Evolutionary conservation across 2,113 vertebrate species (phyloP).

Genomic region (Phrynosoma blainvillii): DNA sequence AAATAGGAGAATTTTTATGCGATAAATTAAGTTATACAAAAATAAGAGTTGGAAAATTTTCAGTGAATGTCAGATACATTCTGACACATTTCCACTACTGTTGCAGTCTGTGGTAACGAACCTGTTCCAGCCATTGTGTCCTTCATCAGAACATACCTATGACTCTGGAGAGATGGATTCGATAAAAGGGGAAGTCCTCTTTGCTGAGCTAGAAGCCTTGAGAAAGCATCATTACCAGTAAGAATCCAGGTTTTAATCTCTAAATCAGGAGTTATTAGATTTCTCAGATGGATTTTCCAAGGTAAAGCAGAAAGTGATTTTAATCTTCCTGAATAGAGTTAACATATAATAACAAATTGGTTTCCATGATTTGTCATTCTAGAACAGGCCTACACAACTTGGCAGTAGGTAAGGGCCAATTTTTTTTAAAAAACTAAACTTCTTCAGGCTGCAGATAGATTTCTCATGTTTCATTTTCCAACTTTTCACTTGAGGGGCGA

Average conservation of each 20-base stretch:
- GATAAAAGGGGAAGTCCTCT: constrained; percentile 65
- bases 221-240: constrained; percentile 79
- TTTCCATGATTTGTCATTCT: neutral
- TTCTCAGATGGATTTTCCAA: neutral
- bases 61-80: neutral
- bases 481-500: no score
- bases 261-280: neutral
- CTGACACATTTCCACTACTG: constrained; percentile 20
- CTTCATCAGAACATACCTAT: constrained; percentile 65
- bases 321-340: neutral
- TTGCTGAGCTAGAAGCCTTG: constrained; percentile 72
- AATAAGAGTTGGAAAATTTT: neutral
- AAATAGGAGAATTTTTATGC: neutral
- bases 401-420: no score
- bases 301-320: neutral
- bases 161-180: constrained; percentile 60
- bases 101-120: constrained; percentile 49
- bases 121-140: constrained; percentile 52
- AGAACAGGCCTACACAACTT: no score
- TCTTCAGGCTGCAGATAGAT: no score
- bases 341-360: neutral
- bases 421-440: no score
- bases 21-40: neutral
- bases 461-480: no score
- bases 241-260: neutral